A percentile compares a stretch with the other conserved stretches of the same genome.
These are phyloP conservation scores for Aphidius colemani DNA, from an alignment of 2,888 invertebrate species.

Conservation along the genomic window DNA sequence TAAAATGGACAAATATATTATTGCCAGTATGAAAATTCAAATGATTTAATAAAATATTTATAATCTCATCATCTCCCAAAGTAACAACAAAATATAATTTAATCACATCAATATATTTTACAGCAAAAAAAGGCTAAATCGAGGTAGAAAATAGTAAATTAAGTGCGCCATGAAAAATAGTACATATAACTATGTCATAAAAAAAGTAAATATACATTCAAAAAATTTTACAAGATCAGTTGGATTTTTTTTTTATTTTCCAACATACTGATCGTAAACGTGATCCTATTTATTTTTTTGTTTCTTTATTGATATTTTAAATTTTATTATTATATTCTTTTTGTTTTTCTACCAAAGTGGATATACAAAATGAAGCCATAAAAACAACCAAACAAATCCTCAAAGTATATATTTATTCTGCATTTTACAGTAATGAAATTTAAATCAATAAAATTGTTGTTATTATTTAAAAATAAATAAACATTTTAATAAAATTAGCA, in stretches of 20 bases:
- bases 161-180: conserved; percentile 32
- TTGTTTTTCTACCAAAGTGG: neutral
- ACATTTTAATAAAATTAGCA: no score
- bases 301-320: conserved; percentile 40
- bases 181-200: no score
- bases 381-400: neutral
- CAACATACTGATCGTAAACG: conserved; percentile 49
- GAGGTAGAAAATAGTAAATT: conserved; percentile 4
- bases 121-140: neutral
- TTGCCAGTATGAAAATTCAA: no score
- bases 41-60: neutral
- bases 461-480: no score
- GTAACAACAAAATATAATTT: no score
- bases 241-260: neutral
- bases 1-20: neutral
- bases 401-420: neutral
- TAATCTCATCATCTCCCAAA: no score
- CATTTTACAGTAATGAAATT: neutral
- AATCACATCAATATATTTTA: no score
- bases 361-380: neutral
- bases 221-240: conserved; percentile 14
- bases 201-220: conserved; percentile 43
- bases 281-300: conserved; percentile 45
- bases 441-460: neutral
- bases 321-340: conserved; percentile 58